These are phyloP conservation scores for Panagrolaimus sp. DNA, from an alignment of 1,140 invertebrate species.

Conservation along the genomic window DNA sequence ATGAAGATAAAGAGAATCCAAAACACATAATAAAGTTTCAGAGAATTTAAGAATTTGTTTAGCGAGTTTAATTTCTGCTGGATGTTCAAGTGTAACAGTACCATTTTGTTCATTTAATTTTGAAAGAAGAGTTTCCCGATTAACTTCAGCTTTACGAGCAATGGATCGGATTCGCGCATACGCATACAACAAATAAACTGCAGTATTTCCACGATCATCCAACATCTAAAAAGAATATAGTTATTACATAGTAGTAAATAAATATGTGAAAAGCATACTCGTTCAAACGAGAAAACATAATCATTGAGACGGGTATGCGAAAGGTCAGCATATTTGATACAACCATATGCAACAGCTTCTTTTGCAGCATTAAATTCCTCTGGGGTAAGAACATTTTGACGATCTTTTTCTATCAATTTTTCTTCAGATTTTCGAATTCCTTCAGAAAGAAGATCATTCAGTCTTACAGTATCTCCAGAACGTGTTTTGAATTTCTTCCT, in stretches of 20 bases:
- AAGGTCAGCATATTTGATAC: slow-evolving; percentile 96
- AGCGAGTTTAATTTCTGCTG: slow-evolving; percentile 88
- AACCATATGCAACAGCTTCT: slow-evolving; percentile 89
- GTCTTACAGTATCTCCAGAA: slow-evolving; percentile 86
- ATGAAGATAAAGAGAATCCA: slow-evolving; percentile 79
- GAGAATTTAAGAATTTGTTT: slow-evolving; percentile 67
- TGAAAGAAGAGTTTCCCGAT: slow-evolving; percentile 29
- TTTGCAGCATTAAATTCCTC: slow-evolving; percentile 79
- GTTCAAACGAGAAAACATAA: slow-evolving; percentile 98
- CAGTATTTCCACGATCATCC: slow-evolving; percentile 96
- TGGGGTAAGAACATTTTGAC: slow-evolving; percentile 74
- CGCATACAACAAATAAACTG: slow-evolving; percentile 92
- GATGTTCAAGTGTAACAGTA: slow-evolving; percentile 70
- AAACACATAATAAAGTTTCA: slow-evolving; percentile 77
- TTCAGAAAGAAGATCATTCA: slow-evolving; percentile 87
- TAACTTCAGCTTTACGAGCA: slow-evolving; percentile 71
- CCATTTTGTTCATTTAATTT: neutral
- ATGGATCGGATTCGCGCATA: slow-evolving; percentile 83
- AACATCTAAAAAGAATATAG: slow-evolving; percentile 72
- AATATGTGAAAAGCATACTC: slow-evolving; percentile 62
- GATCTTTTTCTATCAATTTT: slow-evolving; percentile 82
- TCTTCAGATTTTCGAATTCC: slow-evolving; percentile 76
- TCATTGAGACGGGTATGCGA: slow-evolving; percentile 86
- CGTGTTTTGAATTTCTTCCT: slow-evolving; percentile 95
- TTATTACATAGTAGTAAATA: slow-evolving; percentile 21